Evolutionary conservation across 2,888 invertebrate species (phyloP).

Genomic region (Miltochrista miniata): DNA sequence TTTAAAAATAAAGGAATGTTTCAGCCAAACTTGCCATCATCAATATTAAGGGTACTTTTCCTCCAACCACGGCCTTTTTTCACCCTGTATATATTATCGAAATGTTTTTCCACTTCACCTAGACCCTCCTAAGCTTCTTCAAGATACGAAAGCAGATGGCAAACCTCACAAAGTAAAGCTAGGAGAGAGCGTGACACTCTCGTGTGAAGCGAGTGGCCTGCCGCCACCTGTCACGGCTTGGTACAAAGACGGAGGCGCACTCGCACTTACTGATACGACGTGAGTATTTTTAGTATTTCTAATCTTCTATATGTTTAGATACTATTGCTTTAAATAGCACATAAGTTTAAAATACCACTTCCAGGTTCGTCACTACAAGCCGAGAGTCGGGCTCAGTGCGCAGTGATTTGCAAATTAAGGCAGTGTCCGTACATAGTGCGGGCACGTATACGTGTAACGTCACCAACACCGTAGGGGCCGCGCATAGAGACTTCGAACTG

Average conservation of each 20-base stretch:
- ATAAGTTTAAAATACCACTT: no score
- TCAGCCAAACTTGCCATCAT: no score
- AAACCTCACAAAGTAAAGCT: slow-evolving; percentile 42
- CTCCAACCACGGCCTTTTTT: no score
- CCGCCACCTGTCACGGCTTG: slow-evolving; percentile 73
- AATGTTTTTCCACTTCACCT: background rate
- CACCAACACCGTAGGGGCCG: slow-evolving; percentile 60
- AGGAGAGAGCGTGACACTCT: slow-evolving; percentile 50
- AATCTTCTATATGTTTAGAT: no score
- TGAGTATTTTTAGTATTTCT: slow-evolving; percentile 42
- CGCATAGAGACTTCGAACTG: slow-evolving; percentile 64
- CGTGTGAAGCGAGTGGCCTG: slow-evolving; percentile 61
- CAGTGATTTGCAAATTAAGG: no score
- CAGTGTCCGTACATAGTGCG: slow-evolving; percentile 53
- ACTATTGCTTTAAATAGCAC: no score
- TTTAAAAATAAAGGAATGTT: no score
- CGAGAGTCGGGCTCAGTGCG: no score
- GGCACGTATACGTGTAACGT: slow-evolving; percentile 72
- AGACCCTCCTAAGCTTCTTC: background rate
- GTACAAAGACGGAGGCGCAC: slow-evolving; percentile 64
- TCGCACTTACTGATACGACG: slow-evolving; percentile 59
- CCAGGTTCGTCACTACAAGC: slow-evolving; percentile 48
- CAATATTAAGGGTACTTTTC: no score
- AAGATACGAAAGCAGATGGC: slow-evolving; percentile 6
- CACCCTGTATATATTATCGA: no score